phyloP scores from a whole-genome alignment of 2,797 vertebrate genomes.

The Yasuhikotakia modesta region DNA sequence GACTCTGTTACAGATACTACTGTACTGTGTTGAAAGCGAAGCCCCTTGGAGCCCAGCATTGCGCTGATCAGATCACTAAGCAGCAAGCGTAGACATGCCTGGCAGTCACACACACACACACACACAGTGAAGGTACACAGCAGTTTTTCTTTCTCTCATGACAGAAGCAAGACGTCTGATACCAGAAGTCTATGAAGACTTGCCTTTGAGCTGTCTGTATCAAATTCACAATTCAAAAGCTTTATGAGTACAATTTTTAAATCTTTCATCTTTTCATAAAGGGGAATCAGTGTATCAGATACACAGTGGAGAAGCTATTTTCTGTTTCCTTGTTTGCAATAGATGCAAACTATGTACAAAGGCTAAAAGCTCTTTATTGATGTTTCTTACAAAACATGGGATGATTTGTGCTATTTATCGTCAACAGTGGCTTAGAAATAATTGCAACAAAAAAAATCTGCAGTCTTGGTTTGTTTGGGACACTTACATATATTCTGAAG shows the following conservation, averaged over 20 bases:
- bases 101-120: neutral
- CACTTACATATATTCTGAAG: no score
- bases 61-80: conserved; percentile 10
- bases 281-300: neutral
- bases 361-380: neutral
- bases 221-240: neutral
- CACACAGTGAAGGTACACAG: neutral
- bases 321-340: neutral
- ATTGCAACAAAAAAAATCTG: no score
- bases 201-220: conserved; percentile 13
- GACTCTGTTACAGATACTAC: conserved; percentile 1
- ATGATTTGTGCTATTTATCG: neutral
- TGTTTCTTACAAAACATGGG: neutral
- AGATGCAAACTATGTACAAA: neutral
- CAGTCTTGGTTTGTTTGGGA: no score
- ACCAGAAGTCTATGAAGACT: conserved; percentile 5
- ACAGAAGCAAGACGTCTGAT: conserved; percentile 3
- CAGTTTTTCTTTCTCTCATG: conserved; percentile 17
- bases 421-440: neutral
- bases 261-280: neutral
- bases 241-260: conserved; percentile 12
- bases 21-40: neutral
- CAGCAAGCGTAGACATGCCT: conserved; percentile 28
- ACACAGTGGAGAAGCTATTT: neutral
- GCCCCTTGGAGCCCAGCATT: neutral